Evolutionary conservation across 2,797 vertebrate genomes (phyloP), one percentile per base, ranked within the genome.

Genomic region (Amblyopsis hoosieri): DNA sequence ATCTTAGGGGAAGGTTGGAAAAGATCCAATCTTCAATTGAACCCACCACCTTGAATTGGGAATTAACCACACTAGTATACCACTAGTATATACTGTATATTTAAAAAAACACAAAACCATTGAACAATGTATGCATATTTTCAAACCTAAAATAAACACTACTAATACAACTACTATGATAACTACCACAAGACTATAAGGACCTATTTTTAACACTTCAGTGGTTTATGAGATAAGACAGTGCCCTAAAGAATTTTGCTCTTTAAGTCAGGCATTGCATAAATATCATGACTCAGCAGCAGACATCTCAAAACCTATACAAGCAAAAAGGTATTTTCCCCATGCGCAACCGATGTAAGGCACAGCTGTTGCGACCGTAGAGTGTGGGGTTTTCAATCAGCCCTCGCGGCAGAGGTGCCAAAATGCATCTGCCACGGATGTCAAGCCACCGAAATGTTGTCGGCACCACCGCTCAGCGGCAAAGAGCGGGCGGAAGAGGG

Each of bases 251-350:
- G 75, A 80, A 74, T 62, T 66, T 19, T 42, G 69, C 8, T 71
- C 75, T 77, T 74, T 64, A 79, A 85, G 70, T 78, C 60, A 63
- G 80, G 79, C 76, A 79, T 63, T 76, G 75, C 76, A 83, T 81
- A 71, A 60, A 83, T 84, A 78, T 71, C 67, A 79, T 73, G 79
- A 81, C 79, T 83, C 68, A 73, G 52, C 70, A 42, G 55, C 72
- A 74, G 75, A 79, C 84, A 80, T 75, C 64, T 52, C 67, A 46
- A 66, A 68, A 55, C 29, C 60, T 56, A 51, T 63, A 64, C 75
- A 45, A 53, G 75, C 65, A 75, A 84, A 82, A 73, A 66, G 58
- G 67, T 48, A 60, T 45, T 12, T 46, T 13, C 60, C 55, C 31
- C 19, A 46, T 67, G 56, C n/a, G 56, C 9, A 29, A 48, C 57